phyloP scores from a whole-genome alignment of 2,888 invertebrate species.

The Chrysotoxum bicinctum region DNA sequence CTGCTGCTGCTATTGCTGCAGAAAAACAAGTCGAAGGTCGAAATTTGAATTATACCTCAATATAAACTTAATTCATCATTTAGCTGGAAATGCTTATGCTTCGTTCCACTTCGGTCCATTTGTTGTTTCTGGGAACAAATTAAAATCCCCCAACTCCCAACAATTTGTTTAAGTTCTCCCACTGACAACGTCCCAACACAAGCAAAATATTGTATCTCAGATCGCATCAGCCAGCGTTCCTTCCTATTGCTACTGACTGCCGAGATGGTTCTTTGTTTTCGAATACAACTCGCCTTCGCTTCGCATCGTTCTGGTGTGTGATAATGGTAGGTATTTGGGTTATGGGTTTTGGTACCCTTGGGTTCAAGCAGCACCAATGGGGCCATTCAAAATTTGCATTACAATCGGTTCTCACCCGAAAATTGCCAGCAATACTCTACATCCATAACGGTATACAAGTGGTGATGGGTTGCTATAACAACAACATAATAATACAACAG shows the following conservation, averaged over 20 bases:
- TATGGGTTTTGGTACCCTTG: conserved; percentile 20
- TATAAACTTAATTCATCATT: conserved; percentile 43
- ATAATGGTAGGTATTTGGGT: conserved; percentile 9
- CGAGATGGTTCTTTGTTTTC: conserved; percentile 8
- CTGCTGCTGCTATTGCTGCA: background rate
- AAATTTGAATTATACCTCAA: conserved; percentile 6
- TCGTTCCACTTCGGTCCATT: conserved; percentile 4
- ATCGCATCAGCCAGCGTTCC: background rate
- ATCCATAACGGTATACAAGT: background rate
- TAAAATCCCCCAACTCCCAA: background rate
- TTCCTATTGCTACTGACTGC: background rate
- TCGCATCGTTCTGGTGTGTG: background rate
- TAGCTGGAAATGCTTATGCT: conserved; percentile 3
- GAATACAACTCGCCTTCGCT: background rate
- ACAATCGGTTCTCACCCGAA: conserved; percentile 45
- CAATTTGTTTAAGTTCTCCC: background rate
- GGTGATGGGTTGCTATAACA: conserved; percentile 13
- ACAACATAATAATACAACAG: conserved; percentile 29
- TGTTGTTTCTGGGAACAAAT: conserved; percentile 29
- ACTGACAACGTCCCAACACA: background rate
- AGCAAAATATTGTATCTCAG: conserved; percentile 21
- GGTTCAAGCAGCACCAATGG: background rate
- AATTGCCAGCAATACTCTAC: background rate
- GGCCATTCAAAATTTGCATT: conserved; percentile 40
- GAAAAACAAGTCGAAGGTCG: background rate